These are phyloP conservation scores for Drosophila pseudoobscura DNA, from an alignment of 1,140 invertebrate species.

Conservation along the genomic window DNA sequence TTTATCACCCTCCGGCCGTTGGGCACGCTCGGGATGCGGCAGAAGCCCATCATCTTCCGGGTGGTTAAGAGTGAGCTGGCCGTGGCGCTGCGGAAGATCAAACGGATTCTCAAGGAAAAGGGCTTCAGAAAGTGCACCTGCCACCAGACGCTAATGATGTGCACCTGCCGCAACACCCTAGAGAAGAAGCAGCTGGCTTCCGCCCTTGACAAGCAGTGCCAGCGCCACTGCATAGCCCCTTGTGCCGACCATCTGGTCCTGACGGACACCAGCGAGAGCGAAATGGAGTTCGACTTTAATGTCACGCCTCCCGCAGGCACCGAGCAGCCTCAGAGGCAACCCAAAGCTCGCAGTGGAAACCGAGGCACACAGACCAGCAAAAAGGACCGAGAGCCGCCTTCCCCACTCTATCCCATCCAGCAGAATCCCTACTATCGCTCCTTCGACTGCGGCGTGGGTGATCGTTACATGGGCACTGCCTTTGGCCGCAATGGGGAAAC, in stretches of 20 bases:
- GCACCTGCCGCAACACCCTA: constrained; percentile 52
- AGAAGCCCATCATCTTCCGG: constrained; percentile 70
- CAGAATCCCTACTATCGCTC: constrained; percentile 26
- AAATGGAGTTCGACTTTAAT: constrained; percentile 69
- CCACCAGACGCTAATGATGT: constrained; percentile 61
- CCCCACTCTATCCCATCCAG: constrained; percentile 10
- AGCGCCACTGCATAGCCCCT: constrained; percentile 24
- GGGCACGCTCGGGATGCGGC: constrained; percentile 14
- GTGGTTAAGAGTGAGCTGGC: constrained; percentile 66
- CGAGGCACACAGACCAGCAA: constrained; percentile 54
- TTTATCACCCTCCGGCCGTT: constrained; percentile 63
- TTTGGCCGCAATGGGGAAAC: constrained; percentile 35
- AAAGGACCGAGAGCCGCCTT: constrained; percentile 9
- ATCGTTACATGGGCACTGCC: constrained; percentile 58
- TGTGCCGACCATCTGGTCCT: constrained; percentile 56
- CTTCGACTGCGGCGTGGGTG: constrained; percentile 57
- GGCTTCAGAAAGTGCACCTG: constrained; percentile 73
- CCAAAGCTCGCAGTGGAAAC: constrained; percentile 27
- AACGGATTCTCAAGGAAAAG: constrained; percentile 51
- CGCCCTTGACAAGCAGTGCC: constrained; percentile 50
- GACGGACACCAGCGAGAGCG: constrained; percentile 74
- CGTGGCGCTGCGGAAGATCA: constrained; percentile 43
- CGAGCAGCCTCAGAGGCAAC: background rate
- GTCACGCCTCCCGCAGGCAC: constrained; percentile 57
- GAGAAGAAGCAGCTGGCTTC: constrained; percentile 54